A percentile compares a stretch with the other conserved stretches of the same genome.
These are phyloP conservation scores for Excalfactoria chinensis DNA, from an alignment of 2,113 vertebrate genomes.

Conservation along the genomic window DNA sequence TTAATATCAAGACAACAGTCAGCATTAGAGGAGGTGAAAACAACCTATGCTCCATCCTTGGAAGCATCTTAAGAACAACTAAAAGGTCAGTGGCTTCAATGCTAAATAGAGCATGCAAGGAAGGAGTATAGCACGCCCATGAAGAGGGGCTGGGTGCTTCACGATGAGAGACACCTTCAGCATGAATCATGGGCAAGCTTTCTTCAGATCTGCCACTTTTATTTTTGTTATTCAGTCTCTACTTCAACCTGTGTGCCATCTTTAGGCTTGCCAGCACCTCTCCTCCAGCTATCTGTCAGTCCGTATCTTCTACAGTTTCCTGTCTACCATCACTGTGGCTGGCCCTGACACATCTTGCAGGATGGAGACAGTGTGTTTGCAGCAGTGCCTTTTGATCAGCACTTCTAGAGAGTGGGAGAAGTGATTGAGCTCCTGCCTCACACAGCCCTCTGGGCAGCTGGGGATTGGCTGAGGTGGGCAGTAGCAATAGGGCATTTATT, in stretches of 20 bases:
- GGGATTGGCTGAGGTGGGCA: neutral
- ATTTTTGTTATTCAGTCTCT: neutral
- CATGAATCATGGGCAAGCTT: neutral
- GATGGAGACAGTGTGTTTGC: neutral
- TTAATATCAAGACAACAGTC: neutral
- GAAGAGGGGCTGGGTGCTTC: neutral
- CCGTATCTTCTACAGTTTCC: neutral
- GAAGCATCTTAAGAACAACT: neutral
- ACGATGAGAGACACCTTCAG: neutral
- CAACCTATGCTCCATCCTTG: neutral
- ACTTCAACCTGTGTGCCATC: neutral
- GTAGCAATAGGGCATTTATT: neutral
- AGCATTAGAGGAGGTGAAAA: neutral
- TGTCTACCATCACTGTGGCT: neutral
- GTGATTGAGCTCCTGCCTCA: neutral
- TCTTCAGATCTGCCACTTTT: neutral
- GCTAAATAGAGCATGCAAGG: conserved; percentile 43
- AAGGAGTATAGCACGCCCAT: fast-evolving
- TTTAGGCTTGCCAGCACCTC: neutral
- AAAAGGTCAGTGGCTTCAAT: conserved; percentile 58
- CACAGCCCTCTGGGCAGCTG: neutral
- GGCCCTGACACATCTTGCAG: neutral
- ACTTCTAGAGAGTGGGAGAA: neutral
- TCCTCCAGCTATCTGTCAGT: neutral
- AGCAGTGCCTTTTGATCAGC: neutral